Evolutionary conservation across 2,113 vertebrate genomes (phyloP).

Genomic region (Podarcis cretensis): DNA sequence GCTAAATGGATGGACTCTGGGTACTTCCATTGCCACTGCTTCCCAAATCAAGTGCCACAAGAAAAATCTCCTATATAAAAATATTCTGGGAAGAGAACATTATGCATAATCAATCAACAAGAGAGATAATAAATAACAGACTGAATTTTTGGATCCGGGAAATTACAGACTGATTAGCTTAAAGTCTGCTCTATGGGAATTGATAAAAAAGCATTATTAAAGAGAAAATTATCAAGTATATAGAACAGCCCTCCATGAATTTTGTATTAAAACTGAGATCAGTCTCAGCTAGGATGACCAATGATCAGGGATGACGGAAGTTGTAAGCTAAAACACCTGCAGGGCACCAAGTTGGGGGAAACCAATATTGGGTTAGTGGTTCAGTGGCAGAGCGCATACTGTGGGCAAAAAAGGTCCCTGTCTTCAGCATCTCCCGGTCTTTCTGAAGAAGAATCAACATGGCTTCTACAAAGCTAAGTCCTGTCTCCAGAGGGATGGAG

Average conservation of each 20-base stretch:
- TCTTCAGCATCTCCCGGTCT: too few species aligned
- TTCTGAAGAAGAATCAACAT: background rate
- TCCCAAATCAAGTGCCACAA: background rate
- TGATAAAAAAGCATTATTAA: background rate
- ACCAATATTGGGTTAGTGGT: too few species aligned
- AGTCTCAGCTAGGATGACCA: too few species aligned
- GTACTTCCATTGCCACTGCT: background rate
- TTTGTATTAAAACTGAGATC: too few species aligned
- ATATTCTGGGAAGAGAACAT: background rate
- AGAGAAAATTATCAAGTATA: background rate
- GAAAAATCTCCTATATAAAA: background rate
- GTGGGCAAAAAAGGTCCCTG: too few species aligned
- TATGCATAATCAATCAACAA: background rate
- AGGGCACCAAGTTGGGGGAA: too few species aligned
- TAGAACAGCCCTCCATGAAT: background rate
- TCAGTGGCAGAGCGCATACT: too few species aligned
- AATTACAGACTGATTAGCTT: background rate
- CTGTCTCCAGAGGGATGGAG: background rate
- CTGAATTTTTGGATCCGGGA: background rate
- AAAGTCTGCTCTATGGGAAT: background rate
- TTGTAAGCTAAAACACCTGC: too few species aligned
- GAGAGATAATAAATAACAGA: background rate
- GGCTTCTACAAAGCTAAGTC: background rate
- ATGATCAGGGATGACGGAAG: too few species aligned
- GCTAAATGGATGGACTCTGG: background rate